Conservation (phyloP, 1,140 invertebrate genomes). For the Aphelenchoides besseyi region DNA sequence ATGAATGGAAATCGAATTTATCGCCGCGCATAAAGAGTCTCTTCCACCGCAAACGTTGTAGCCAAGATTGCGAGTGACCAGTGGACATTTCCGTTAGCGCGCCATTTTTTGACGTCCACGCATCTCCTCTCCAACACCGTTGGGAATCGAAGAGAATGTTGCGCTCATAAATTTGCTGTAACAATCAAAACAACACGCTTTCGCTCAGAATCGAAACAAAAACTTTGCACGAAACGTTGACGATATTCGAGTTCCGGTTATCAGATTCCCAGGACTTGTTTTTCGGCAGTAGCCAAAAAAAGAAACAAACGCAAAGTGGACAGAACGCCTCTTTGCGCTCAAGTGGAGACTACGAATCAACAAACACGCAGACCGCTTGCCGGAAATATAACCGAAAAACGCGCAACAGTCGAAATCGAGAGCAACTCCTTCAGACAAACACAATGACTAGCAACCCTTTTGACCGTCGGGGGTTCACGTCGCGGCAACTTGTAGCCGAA, state of each 20-base stretch:
- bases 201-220: too few species aligned
- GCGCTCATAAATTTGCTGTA: background rate
- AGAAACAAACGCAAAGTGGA: background rate
- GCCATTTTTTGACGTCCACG: too few species aligned
- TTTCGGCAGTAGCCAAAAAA: too few species aligned
- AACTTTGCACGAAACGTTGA: too few species aligned
- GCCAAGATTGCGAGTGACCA: background rate
- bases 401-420: background rate
- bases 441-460: too few species aligned
- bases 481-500: background rate
- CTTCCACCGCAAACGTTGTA: background rate
- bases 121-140: background rate
- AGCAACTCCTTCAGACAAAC: background rate
- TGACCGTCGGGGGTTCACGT: background rate
- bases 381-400: background rate
- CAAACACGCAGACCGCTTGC: background rate
- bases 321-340: background rate
- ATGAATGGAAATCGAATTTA: background rate
- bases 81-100: background rate
- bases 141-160: constrained; percentile 2
- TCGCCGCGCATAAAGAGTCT: background rate
- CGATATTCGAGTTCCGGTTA: too few species aligned
- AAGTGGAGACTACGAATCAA: background rate
- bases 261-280: too few species aligned
- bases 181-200: background rate